A percentile compares a stretch with the other conserved stretches of the same genome.
Evolutionary conservation across 1,140 invertebrate species (phyloP).

Genomic region (Diabrotica undecimpunctata): DNA sequence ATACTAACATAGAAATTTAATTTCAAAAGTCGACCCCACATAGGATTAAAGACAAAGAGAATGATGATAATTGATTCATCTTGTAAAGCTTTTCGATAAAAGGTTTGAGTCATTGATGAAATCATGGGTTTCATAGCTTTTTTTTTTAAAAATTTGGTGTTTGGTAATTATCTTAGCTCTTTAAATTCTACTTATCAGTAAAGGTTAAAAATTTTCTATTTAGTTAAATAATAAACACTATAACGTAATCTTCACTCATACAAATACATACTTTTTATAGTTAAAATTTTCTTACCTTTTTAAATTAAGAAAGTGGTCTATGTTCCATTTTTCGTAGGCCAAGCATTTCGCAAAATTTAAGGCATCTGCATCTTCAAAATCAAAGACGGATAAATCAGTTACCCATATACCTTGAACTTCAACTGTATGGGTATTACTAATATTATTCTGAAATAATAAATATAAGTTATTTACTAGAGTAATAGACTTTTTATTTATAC

Average conservation of each 20-base stretch:
- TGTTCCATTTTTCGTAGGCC: conserved; percentile 63
- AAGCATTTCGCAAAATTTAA: conserved; percentile 57
- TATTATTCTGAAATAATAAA: conserved; percentile 10
- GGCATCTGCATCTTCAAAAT: conserved; percentile 65
- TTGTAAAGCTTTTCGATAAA: too few species aligned
- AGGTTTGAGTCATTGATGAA: too few species aligned
- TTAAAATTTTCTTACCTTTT: conserved; percentile 51
- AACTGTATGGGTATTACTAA: conserved; percentile 41
- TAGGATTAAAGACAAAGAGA: too few species aligned
- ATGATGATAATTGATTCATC: too few species aligned
- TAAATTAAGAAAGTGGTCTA: conserved; percentile 60
- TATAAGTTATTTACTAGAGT: too few species aligned
- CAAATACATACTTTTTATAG: not conserved
- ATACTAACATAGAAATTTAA: too few species aligned
- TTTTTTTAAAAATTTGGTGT: too few species aligned
- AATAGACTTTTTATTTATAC: too few species aligned
- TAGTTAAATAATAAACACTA: too few species aligned
- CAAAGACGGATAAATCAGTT: conserved; percentile 53
- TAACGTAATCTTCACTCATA: not conserved
- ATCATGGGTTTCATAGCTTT: too few species aligned
- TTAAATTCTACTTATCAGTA: not conserved
- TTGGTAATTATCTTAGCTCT: not conserved
- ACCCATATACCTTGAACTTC: conserved; percentile 53
- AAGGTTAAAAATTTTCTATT: not conserved
- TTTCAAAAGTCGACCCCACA: too few species aligned